Percentiles rank a stretch among this genome's conserved stretches.
phyloP scores from a whole-genome alignment of 2,113 vertebrate genomes.

The Etia nguti region DNA sequence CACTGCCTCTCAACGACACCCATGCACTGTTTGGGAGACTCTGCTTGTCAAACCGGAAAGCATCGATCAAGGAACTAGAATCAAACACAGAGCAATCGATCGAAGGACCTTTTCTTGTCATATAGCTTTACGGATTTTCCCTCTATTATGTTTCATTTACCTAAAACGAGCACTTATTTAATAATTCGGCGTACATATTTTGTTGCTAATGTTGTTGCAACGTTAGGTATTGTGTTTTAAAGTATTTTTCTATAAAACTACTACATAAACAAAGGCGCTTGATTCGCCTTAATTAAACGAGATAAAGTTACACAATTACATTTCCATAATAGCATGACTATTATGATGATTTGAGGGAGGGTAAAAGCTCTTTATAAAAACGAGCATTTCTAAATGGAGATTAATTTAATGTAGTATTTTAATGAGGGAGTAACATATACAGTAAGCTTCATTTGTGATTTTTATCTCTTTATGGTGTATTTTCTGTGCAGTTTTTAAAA shows the following conservation, averaged over 20 bases:
- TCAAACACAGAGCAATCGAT: conserved; percentile 55
- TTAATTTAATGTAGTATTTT: neutral
- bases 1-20: conserved; percentile 2
- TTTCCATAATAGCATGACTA: neutral
- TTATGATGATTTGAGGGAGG: neutral
- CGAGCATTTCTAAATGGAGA: neutral
- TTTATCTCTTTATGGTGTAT: neutral
- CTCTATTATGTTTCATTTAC: neutral
- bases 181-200: neutral
- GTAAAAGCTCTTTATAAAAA: neutral
- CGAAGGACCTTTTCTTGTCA: neutral
- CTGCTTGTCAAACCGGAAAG: neutral
- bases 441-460: neutral
- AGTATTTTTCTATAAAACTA: neutral
- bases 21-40: conserved; percentile 43
- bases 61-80: conserved; percentile 29
- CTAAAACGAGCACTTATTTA: neutral
- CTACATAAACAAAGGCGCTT: neutral
- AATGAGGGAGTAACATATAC: neutral
- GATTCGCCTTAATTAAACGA: neutral
- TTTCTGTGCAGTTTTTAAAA: neutral
- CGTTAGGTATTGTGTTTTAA: neutral
- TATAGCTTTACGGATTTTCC: neutral
- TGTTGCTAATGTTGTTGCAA: neutral
- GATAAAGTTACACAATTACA: neutral